Base-by-base conservation (phyloP, 1,140 invertebrate genomes). In the Glossosoma conforme region DNA sequence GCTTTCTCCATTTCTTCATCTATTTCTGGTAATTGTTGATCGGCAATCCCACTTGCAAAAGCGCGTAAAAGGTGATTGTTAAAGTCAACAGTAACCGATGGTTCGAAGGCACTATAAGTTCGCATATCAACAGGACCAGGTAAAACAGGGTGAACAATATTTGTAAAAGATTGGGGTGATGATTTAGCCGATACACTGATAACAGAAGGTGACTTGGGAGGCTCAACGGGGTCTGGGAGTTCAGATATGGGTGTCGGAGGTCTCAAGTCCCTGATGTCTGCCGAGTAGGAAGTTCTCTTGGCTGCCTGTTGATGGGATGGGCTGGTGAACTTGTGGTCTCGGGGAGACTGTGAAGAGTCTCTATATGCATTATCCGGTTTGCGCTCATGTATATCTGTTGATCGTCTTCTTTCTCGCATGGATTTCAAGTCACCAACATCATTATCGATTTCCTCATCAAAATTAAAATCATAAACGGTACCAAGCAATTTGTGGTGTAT, bases 121-220 rank as follows among this genome's bases (percentile, higher is more conserved):
- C 89, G 76, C 87, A 91, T 91, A 66, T 91, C 88, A 2, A 91
- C 88, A 0, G 89, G 88, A 2, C 87, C 88, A 1, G 88, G 88
- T 33, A 91, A 60, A 13, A 89, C 72, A 0, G 87, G 86, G 57
- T 82, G 74, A 1, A 87, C 83, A 24, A 77, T 73, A 60, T 74
- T 79, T 53, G 70, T 75, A 64, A 75, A 82, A 57, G 51, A 63
- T 56, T 45, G 62, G 58, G 67, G 64, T 54, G 68, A 62, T 37
- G 43, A 3, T 17, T 30, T 24, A 1, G 51, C 57, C 15, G 53
- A 58, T 38, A 62, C 41, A 18, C 44, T 55, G 54, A 53, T n/a
- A 44, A 54, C 24, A 13, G 20, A 14, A 2, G 55, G 46, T 3
- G 46, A 50, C 18, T 42, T 43, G 5, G 51, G n/a, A 17, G 46